Base-by-base conservation (phyloP, 2,888 invertebrate genomes). In the Argyra leucocephala region DNA sequence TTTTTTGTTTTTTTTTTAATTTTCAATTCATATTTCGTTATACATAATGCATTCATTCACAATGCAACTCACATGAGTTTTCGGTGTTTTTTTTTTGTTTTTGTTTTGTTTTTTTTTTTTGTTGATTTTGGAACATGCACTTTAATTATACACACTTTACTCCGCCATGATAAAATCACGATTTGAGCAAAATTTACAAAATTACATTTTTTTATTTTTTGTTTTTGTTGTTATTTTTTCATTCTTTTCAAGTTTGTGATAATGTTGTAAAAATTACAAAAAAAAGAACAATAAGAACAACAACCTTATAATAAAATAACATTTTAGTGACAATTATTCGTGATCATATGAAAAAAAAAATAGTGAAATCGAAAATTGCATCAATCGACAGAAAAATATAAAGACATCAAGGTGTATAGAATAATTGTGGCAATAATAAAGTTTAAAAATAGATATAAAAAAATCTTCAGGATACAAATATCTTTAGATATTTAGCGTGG, bases 41-140 rank as follows among this genome's bases (percentile, higher is more conserved):
- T 7, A 12, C 31, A 31, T 31, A 6, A 7, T 31, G 31, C 31
- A 31, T 48, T 5, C 48, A 48, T 31, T 48, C 18, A 48, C 9
- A 48, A 48, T 48, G 48, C 48, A 48, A 48, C 48, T 48, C 48
- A 48, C 48, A 48, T 48, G 48, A 48, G 12, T 48, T 48, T 48
- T 48, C 5, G 12, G 12, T 48, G 12, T 18, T 2, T 1, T 37
- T 10, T 9, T 37, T 37, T 37, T 3, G 15, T 15, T 6, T 37
- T 37, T 37, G 5, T 10, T 37, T 37, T 2, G 7, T 31, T 31
- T 31, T 31, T 31, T 31, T 31, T 31, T 31, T 31, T 31, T 31
- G 7, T 7, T 31, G 12, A 10, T 31, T 31, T 12, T 31, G 31
- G 31, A 31, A 31, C 9, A 48, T 48, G 18, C 18, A 15, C 48